phyloP scores from a whole-genome alignment of 2,113 vertebrate species.

The Apeltes quadracus region DNA sequence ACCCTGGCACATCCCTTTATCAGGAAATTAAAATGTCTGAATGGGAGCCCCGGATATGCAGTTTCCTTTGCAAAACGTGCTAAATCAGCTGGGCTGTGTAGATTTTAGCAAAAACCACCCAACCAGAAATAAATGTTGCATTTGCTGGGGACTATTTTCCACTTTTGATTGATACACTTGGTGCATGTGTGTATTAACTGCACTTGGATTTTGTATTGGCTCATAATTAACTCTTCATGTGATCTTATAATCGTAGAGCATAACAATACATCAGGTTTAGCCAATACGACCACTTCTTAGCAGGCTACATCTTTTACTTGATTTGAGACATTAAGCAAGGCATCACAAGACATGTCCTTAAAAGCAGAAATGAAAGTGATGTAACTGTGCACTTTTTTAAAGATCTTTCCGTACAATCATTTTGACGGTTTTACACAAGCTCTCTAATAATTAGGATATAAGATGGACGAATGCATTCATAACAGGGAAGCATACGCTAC shows the following conservation, averaged over 20 bases:
- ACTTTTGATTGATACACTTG: slow-evolving; percentile 30
- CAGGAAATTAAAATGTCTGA: neutral
- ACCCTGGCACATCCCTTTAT: neutral
- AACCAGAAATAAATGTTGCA: neutral
- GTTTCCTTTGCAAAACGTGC: neutral
- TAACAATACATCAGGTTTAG: neutral
- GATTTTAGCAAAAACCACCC: neutral
- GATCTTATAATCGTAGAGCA: slow-evolving; percentile 15
- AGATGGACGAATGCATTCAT: neutral
- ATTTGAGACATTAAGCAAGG: neutral
- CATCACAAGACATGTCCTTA: slow-evolving; percentile 10
- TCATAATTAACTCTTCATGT: slow-evolving; percentile 21
- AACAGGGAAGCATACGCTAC: neutral
- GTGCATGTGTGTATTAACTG: slow-evolving; percentile 26
- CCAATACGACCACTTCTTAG: neutral
- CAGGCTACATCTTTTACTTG: slow-evolving; percentile 3
- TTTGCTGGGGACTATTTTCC: slow-evolving; percentile 41
- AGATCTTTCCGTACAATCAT: neutral
- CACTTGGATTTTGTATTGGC: slow-evolving; percentile 6
- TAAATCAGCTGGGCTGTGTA: neutral
- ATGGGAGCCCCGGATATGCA: slow-evolving; percentile 14
- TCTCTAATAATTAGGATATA: neutral
- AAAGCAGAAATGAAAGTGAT: slow-evolving; percentile 58
- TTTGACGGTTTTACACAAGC: neutral
- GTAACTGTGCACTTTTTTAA: neutral